Percentiles rank a stretch among this genome's conserved stretches.
These are phyloP conservation scores for Caenorhabditis doughertyi DNA, from an alignment of 2,888 invertebrate genomes.

Conservation along the genomic window DNA sequence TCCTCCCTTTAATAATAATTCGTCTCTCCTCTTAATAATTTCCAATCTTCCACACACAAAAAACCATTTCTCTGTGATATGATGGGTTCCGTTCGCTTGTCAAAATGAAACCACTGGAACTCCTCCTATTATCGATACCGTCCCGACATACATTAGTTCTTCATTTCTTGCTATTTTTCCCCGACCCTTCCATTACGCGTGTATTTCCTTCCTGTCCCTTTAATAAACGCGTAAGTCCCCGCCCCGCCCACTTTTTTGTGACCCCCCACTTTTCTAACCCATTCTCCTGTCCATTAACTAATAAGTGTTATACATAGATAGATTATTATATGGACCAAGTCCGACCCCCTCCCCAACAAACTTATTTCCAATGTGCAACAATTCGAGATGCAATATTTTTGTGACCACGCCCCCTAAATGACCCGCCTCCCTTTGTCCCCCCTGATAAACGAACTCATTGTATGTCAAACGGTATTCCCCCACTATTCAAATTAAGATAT, in stretches of 20 bases:
- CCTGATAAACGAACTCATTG: conserved; percentile 56
- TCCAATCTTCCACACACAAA: conserved; percentile 10
- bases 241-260: neutral
- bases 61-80: conserved; percentile 34
- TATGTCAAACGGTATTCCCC: conserved; percentile 60
- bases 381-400: conserved; percentile 39
- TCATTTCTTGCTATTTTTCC: neutral
- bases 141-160: conserved; percentile 56
- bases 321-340: conserved; percentile 43
- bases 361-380: neutral
- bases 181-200: conserved; percentile 30
- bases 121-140: conserved; percentile 21
- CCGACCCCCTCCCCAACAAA: conserved; percentile 7
- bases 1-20: conserved; percentile 40
- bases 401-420: too few relatives aligned
- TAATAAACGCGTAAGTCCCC: conserved; percentile 52
- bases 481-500: neutral
- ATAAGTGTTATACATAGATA: conserved; percentile 31
- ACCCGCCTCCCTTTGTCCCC: neutral
- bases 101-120: neutral
- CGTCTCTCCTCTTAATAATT: conserved; percentile 54
- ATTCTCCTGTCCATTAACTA: conserved; percentile 24
- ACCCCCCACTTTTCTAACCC: neutral
- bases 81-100: neutral
- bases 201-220: conserved; percentile 16